Percentiles rank a stretch among this genome's conserved stretches.
Conservation (phyloP, 2,113 vertebrate species). For the Microcebus ravelobensis region DNA sequence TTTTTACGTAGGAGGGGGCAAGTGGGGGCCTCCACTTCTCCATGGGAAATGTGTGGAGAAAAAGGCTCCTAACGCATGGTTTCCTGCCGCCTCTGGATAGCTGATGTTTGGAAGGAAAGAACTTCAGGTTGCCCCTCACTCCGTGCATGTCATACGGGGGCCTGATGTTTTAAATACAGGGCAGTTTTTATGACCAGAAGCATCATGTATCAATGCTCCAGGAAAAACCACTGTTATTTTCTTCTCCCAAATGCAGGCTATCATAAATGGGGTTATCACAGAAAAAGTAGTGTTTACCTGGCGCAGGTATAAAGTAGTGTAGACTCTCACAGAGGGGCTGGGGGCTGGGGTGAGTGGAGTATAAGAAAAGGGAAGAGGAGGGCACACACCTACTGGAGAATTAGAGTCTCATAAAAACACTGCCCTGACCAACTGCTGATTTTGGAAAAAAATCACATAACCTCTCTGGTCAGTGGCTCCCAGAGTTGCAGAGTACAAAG, state of each 20-base stretch:
- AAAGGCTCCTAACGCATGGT: background rate
- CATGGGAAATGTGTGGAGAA: background rate
- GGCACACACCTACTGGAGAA: background rate
- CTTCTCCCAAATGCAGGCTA: background rate
- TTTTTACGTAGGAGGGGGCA: background rate
- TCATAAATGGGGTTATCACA: background rate
- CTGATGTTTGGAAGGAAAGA: background rate
- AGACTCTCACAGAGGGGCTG: background rate
- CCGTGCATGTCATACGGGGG: fast-evolving
- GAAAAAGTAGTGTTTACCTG: background rate
- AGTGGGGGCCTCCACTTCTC: background rate
- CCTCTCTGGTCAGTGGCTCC: background rate
- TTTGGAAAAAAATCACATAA: background rate
- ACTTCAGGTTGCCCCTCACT: background rate
- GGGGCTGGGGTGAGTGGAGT: background rate
- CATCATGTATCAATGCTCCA: background rate
- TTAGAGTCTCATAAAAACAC: background rate
- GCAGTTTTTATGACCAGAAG: background rate
- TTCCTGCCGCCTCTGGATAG: background rate
- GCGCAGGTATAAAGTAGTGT: background rate
- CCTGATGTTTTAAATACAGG: background rate
- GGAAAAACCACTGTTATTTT: background rate
- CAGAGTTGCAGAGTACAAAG: background rate
- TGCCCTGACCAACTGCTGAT: background rate
- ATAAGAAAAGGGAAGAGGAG: background rate